These are phyloP conservation scores for Watsonalla binaria DNA, from an alignment of 2,888 invertebrate species.

Conservation along the genomic window DNA sequence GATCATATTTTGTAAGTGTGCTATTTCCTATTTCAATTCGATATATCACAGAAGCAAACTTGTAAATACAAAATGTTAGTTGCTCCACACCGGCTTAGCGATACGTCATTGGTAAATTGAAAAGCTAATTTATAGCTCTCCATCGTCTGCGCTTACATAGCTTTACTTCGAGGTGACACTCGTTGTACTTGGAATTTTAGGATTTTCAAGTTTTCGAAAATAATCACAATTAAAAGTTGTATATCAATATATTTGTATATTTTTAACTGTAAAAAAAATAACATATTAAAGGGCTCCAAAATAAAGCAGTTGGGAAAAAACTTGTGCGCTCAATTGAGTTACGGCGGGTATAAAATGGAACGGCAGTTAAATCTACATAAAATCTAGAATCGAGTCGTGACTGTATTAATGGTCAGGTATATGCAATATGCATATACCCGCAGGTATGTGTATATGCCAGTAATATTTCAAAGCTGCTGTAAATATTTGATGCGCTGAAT, in stretches of 20 bases:
- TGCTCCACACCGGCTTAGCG: slow-evolving; percentile 40
- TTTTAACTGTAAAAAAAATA: too few relatives aligned
- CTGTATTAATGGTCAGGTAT: too few relatives aligned
- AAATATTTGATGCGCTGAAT: slow-evolving; percentile 13
- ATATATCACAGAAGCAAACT: slow-evolving; percentile 20
- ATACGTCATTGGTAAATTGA: slow-evolving; percentile 66
- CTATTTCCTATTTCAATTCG: slow-evolving; percentile 3
- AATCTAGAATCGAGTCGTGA: background rate
- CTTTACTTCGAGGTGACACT: slow-evolving; percentile 46
- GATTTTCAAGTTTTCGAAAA: slow-evolving; percentile 26
- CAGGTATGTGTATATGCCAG: background rate
- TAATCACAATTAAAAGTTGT: background rate
- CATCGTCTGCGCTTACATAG: slow-evolving; percentile 53
- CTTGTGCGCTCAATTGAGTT: too few relatives aligned
- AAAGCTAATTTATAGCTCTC: slow-evolving; percentile 61
- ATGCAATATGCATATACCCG: background rate
- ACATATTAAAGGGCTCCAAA: too few relatives aligned
- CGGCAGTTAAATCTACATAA: too few relatives aligned
- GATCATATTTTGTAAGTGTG: too few relatives aligned
- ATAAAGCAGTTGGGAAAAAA: background rate
- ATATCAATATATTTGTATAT: too few relatives aligned
- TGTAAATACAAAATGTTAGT: slow-evolving; percentile 28
- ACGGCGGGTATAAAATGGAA: too few relatives aligned
- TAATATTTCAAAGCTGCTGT: slow-evolving; percentile 6
- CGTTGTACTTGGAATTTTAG: slow-evolving; percentile 42